A percentile compares a stretch with the other conserved stretches of the same genome.
These are phyloP conservation scores for Ostrea edulis DNA, from an alignment of 1,140 invertebrate genomes.

Conservation along the genomic window DNA sequence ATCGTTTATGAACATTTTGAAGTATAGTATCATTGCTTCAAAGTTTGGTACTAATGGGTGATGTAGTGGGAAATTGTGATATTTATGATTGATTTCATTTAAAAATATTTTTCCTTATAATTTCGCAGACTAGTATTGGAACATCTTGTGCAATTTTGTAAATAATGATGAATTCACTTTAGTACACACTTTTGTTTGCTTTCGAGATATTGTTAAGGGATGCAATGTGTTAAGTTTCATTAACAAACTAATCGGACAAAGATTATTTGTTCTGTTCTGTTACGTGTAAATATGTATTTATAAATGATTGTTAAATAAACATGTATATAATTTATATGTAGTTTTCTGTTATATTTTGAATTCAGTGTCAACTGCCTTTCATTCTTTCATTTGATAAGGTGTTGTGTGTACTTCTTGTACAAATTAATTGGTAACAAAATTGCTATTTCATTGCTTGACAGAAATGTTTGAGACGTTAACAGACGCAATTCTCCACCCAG, in stretches of 20 bases:
- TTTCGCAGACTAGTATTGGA: background rate
- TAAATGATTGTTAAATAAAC: constrained; percentile 27
- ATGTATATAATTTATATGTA: background rate
- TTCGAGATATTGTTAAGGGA: background rate
- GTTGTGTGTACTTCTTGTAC: background rate
- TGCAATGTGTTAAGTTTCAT: background rate
- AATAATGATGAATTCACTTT: background rate
- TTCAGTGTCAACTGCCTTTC: too few species aligned
- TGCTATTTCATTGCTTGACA: too few species aligned
- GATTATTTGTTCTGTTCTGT: background rate
- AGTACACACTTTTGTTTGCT: too few species aligned
- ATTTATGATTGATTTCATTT: background rate
- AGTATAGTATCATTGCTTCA: background rate
- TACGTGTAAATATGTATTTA: constrained; percentile 16
- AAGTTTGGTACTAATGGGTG: background rate
- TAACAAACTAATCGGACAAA: background rate
- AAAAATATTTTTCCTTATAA: background rate
- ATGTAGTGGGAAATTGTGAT: background rate
- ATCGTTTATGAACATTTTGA: background rate
- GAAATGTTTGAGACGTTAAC: too few species aligned
- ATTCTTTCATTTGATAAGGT: background rate
- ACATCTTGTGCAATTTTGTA: background rate
- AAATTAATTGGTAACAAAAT: too few species aligned
- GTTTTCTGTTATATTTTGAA: background rate
- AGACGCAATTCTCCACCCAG: too few species aligned